phyloP scores from a whole-genome alignment of 1,140 invertebrate species.

The Schlechtendalia chinensis region DNA sequence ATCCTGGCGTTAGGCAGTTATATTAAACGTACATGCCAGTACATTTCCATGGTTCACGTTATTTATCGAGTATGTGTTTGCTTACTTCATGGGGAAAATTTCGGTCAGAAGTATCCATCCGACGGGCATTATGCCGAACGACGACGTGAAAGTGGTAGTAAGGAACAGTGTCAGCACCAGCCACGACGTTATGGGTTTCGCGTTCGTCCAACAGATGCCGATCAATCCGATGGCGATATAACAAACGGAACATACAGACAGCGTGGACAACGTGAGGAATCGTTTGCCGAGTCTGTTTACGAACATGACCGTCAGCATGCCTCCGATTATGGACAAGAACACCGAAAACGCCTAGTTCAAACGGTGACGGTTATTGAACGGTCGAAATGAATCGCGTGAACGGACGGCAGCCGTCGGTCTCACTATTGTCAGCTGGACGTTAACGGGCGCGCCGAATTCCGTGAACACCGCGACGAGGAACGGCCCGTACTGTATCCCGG shows the following conservation, averaged over 20 bases:
- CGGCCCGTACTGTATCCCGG: conserved; percentile 6
- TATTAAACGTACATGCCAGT: too few relatives aligned
- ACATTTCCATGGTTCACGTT: too few relatives aligned
- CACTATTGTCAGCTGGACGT: conserved; percentile 25
- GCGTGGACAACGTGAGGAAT: neutral
- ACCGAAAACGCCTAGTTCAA: conserved; percentile 13
- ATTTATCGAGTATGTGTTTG: too few relatives aligned
- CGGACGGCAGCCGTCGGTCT: too few relatives aligned
- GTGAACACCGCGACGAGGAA: conserved; percentile 13
- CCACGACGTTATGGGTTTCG: conserved; percentile 10
- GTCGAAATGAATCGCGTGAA: too few relatives aligned
- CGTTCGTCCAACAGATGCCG: neutral
- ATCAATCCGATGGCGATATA: conserved; percentile 22
- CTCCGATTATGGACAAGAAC: neutral
- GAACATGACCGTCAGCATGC: conserved; percentile 12
- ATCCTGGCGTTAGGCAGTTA: too few relatives aligned
- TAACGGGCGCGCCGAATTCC: conserved; percentile 19
- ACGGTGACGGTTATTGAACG: too few relatives aligned
- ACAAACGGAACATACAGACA: conserved; percentile 9
- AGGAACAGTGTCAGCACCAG: conserved; percentile 1
- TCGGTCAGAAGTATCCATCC: conserved; percentile 51
- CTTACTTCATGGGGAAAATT: conserved; percentile 51
- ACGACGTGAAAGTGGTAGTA: conserved; percentile 9
- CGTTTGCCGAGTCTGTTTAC: conserved; percentile 20
- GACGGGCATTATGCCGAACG: conserved; percentile 15